A percentile compares a stretch with the other conserved stretches of the same genome.
Evolutionary conservation across 2,797 vertebrate species (phyloP).

Genomic region (Arctocebus calabarensis): DNA sequence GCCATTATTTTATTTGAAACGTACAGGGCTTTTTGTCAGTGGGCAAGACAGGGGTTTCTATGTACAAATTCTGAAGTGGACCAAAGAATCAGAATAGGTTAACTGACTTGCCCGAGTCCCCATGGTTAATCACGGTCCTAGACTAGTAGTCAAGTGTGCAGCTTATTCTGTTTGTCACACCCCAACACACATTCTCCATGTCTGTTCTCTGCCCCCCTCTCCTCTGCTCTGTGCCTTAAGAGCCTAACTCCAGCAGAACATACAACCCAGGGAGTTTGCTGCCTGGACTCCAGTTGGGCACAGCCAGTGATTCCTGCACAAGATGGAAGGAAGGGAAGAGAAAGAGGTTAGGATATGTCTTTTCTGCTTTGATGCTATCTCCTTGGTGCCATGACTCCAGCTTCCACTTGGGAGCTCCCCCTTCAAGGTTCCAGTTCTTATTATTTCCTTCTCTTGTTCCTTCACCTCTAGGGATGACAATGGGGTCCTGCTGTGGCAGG

Average conservation of each 20-base stretch:
- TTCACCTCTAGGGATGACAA: neutral
- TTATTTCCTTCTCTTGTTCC: neutral
- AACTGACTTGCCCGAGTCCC: neutral
- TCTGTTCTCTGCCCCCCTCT: neutral
- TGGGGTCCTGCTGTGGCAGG: neutral
- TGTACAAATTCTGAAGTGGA: neutral
- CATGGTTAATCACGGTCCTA: neutral
- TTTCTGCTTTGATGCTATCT: neutral
- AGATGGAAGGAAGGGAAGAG: neutral
- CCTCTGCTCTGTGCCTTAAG: neutral
- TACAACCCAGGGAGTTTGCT: neutral
- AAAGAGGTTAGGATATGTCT: neutral
- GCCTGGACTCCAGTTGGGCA: neutral
- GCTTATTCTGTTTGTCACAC: neutral
- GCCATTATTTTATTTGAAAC: neutral
- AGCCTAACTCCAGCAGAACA: neutral
- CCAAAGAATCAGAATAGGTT: constrained; percentile 31
- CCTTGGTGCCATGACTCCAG: neutral
- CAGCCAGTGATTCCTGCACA: neutral
- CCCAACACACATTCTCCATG: neutral
- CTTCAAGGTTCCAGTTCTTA: neutral
- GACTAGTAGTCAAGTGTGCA: neutral
- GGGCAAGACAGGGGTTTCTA: neutral
- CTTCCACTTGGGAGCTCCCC: neutral
- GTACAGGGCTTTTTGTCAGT: neutral